phyloP scores from a whole-genome alignment of 1,140 invertebrate genomes.

The Watersipora subatra region DNA sequence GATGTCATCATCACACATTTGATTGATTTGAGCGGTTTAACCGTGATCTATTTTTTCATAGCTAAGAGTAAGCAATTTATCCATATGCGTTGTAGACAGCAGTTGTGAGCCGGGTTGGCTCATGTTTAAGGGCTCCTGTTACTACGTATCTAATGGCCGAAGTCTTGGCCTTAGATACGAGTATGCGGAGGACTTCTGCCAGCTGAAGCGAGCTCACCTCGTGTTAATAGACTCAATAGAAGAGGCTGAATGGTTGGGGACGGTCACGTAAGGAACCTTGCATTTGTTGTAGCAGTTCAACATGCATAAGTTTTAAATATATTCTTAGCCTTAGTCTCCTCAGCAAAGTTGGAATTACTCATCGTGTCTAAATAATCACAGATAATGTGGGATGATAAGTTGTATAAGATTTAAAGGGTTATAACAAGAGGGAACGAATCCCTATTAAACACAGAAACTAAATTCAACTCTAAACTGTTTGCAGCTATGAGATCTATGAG shows the following conservation, averaged over 20 bases:
- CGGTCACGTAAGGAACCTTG: not conserved
- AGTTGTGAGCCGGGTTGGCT: not conserved
- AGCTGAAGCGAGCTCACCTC: not conserved
- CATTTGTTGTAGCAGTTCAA: too few relatives aligned
- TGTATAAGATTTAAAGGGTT: too few relatives aligned
- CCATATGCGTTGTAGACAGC: not conserved
- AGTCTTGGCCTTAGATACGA: not conserved
- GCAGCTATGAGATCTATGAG: not conserved
- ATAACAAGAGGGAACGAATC: too few relatives aligned
- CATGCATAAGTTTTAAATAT: too few relatives aligned
- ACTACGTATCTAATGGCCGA: not conserved
- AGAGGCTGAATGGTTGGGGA: not conserved
- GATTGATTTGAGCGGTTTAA: too few relatives aligned
- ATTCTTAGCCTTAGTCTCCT: too few relatives aligned
- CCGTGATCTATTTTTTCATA: too few relatives aligned
- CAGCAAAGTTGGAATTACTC: too few relatives aligned
- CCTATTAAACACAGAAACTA: not conserved
- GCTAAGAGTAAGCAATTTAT: too few relatives aligned
- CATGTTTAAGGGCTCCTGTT: not conserved
- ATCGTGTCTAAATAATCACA: too few relatives aligned
- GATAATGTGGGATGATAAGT: too few relatives aligned
- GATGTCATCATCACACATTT: too few relatives aligned
- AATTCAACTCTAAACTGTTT: not conserved
- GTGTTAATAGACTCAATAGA: not conserved
- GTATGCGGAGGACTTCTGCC: not conserved